Conservation (phyloP, 2,113 vertebrate genomes). For the Monarcha castaneiventris region DNA sequence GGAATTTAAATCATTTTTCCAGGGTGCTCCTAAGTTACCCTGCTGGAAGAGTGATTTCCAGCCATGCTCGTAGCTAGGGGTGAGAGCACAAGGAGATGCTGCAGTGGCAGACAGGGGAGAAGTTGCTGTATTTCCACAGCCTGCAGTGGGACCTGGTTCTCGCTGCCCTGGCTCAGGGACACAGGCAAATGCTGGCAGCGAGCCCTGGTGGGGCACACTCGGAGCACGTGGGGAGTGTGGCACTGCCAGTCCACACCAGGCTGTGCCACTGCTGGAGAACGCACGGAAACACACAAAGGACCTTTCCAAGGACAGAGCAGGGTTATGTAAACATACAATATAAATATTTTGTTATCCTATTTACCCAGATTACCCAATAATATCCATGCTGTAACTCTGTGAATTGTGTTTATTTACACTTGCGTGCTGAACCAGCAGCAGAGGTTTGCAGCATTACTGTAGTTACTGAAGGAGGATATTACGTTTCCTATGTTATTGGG, state of each 20-base stretch:
- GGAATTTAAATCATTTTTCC: not conserved
- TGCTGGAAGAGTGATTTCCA: not conserved
- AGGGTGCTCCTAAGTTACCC: too few species aligned
- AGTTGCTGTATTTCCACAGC: not conserved
- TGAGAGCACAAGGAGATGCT: not conserved
- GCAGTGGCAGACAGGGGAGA: accelerated
- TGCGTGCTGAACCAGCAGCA: not conserved
- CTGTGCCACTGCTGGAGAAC: not conserved
- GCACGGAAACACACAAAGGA: not conserved
- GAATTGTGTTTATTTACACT: not conserved
- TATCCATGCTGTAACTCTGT: not conserved
- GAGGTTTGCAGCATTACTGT: not conserved
- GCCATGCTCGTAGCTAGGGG: accelerated
- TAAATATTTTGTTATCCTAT: not conserved
- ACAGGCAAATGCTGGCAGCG: not conserved
- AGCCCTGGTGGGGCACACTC: accelerated
- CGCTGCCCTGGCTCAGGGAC: not conserved
- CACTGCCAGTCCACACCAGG: not conserved
- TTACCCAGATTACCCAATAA: not conserved
- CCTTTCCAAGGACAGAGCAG: not conserved
- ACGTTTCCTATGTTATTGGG: not conserved
- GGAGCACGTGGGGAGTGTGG: accelerated
- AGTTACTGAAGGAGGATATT: not conserved
- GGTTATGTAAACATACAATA: not conserved
- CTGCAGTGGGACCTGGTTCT: not conserved